These are phyloP conservation scores for Nomada fucata DNA, from an alignment of 2,888 invertebrate genomes.

Conservation along the genomic window DNA sequence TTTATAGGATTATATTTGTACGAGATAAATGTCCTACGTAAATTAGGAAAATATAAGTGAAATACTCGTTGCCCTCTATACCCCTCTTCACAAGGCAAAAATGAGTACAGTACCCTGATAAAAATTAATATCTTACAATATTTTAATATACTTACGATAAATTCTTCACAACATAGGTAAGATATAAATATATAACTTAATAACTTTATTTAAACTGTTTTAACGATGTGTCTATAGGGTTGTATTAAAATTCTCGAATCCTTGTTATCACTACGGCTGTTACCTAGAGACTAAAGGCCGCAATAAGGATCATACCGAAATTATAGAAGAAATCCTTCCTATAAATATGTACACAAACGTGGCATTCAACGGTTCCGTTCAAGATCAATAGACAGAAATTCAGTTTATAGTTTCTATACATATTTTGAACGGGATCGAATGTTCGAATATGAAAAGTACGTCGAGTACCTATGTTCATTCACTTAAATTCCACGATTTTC, in stretches of 20 bases:
- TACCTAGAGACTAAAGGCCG: conserved; percentile 56
- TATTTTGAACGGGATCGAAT: background rate
- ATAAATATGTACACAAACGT: background rate
- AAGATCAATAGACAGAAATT: conserved; percentile 15
- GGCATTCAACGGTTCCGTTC: background rate
- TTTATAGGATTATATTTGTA: too few relatives aligned
- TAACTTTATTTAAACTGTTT: background rate
- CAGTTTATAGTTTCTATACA: conserved; percentile 2
- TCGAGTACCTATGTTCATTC: background rate
- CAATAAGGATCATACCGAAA: conserved; percentile 8
- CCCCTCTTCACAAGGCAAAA: too few relatives aligned
- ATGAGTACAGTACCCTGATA: background rate
- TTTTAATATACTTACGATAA: conserved; percentile 26
- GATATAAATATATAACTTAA: background rate
- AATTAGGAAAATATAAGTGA: too few relatives aligned
- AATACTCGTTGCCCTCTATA: too few relatives aligned
- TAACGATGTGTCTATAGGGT: background rate
- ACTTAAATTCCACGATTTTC: too few relatives aligned
- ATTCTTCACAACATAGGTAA: conserved; percentile 1
- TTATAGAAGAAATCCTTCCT: conserved; percentile 25
- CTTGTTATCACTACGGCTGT: conserved; percentile 52
- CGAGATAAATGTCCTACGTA: too few relatives aligned
- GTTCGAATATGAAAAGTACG: background rate
- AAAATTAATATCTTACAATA: background rate
- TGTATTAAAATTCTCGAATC: conserved; percentile 36